phyloP scores from a whole-genome alignment of 2,797 vertebrate species.

The Pristis pectinata region DNA sequence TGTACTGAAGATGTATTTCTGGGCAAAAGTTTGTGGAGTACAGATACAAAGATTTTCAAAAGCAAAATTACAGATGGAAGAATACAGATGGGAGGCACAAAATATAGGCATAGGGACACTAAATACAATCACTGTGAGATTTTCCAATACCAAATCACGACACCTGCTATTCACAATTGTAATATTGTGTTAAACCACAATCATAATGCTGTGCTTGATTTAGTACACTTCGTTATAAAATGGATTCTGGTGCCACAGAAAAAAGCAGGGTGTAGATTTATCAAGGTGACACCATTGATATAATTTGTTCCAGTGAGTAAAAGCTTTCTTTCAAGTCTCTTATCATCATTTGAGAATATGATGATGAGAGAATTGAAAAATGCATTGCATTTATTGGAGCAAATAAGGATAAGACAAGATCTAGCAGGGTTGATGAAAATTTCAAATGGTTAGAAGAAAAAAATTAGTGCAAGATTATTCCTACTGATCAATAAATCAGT shows the following conservation, averaged over 20 bases:
- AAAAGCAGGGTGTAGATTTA: not conserved
- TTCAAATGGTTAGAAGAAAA: not conserved
- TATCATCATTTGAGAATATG: not conserved
- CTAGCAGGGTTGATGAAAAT: not conserved
- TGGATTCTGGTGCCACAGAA: not conserved
- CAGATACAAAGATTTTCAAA: not conserved
- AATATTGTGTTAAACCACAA: not conserved
- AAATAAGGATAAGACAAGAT: not conserved
- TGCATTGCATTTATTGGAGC: not conserved
- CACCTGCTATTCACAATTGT: not conserved
- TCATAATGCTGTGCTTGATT: not conserved
- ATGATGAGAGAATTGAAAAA: not conserved
- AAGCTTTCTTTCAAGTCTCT: not conserved
- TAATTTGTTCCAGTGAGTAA: not conserved
- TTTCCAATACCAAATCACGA: not conserved
- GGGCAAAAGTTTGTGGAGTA: not conserved
- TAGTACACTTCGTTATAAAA: not conserved
- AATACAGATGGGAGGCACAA: not conserved
- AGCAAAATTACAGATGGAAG: not conserved
- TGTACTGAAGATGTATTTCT: no score
- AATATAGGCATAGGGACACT: not conserved
- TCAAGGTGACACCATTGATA: constrained; percentile 16
- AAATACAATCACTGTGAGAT: not conserved
- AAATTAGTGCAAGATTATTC: not conserved
- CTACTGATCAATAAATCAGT: not conserved